Percentiles rank a stretch among this genome's conserved stretches.
phyloP scores from a whole-genome alignment of 2,113 vertebrate species.

The Poecilia latipinna region DNA sequence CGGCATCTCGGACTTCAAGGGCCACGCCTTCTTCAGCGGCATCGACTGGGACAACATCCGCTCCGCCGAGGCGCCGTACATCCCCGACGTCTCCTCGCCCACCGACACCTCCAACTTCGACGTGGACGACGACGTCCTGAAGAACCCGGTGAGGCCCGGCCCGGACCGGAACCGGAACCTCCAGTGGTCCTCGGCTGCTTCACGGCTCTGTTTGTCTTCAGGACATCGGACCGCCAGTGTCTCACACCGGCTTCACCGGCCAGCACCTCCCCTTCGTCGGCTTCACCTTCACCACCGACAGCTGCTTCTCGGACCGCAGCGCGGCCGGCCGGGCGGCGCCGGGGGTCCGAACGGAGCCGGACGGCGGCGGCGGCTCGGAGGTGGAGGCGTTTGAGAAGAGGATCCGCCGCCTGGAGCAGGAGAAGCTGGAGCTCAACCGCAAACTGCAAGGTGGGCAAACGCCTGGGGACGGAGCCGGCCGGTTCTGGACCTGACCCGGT shows the following conservation, averaged over 20 bases:
- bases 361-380: constrained; percentile 80
- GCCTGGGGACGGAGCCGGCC: not conserved
- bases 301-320: constrained; percentile 90
- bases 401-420: constrained; percentile 91
- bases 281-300: constrained; percentile 95
- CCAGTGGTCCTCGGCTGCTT: not conserved
- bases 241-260: constrained; percentile 93
- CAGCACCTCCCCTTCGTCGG: constrained; percentile 96
- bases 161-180: not conserved
- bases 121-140: constrained; percentile 93
- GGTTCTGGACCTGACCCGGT: not conserved
- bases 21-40: constrained; percentile 90
- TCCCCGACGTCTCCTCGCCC: constrained; percentile 97
- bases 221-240: constrained; percentile 89
- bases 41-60: constrained; percentile 96
- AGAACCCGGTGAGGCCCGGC: constrained; percentile 85
- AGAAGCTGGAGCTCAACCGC: constrained; percentile 92
- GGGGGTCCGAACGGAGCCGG: constrained; percentile 67
- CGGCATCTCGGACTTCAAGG: constrained; percentile 93
- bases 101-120: constrained; percentile 99
- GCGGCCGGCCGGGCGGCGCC: constrained; percentile 71
- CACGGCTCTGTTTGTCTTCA: constrained; percentile 56
- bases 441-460: constrained; percentile 87
- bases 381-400: constrained; percentile 90
- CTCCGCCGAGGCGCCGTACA: constrained; percentile 91